Base-by-base conservation (phyloP, 2,113 vertebrate genomes). In the Rattus rattus region DNA sequence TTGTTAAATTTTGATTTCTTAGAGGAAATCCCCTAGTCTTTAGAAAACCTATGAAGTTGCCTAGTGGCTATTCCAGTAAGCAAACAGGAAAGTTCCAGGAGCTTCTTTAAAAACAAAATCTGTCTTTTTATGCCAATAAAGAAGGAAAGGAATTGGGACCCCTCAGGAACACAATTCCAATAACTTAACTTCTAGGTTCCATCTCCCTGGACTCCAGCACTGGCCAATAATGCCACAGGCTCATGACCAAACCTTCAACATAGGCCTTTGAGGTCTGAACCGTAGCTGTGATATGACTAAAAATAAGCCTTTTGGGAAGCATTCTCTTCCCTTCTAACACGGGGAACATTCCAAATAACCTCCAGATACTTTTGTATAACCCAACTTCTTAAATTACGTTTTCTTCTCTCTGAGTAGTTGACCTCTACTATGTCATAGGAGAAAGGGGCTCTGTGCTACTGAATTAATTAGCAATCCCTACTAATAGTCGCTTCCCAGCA, bases 361-460 rank as follows among this genome's bases (percentile, higher is more conserved):
- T 49, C n/a, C 49, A 90, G 47, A 1, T 84, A 26, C 67, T 75
- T 95, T 93, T 76, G 47, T 47, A 49, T 69, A 86, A 91, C 16
- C 20, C 1, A 92, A 8, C 28, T 36, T 88, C 47, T 63, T 61
- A 94, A 83, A 94, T 28, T 63, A n/a, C 75, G 26, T 88, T 86
- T 94, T 69, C 69, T 92, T 54, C 24, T 93, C 49, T 83, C 36
- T 89, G 20, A 97, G 94, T 94, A 92, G 85, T 47, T 90, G 0
- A 73, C 36, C 86, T n/a, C 65, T 86, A 49, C 54, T 14, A 0
- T 89, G 8, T 81, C 84, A 12, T 88, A 43, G 72, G 39, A 83
- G 28, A 4, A 73, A 87, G 88, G 36, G 2, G 0, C 59, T 96
- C 33, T 95, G 20, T n/a, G 73, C 2, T 88, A 49, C 26, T 70